Base-by-base conservation (phyloP, 2,888 invertebrate genomes). In the Megaustenia siamemsis region DNA sequence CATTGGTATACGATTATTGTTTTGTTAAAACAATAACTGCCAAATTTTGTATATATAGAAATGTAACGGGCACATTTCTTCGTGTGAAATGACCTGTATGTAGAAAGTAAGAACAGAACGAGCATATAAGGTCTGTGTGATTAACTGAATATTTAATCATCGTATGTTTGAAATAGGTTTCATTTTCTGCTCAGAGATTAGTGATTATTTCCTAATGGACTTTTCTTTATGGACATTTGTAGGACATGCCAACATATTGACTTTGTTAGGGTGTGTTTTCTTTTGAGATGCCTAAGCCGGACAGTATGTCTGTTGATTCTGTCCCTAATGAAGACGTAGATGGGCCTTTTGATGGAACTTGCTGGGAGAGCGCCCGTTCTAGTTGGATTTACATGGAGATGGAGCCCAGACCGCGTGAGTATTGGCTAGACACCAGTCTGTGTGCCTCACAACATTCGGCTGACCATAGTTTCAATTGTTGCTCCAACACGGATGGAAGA, bases 311-410 rank as follows among this genome's bases (percentile, higher is more conserved):
- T 18, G 28, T 24, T 45, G 66, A 45, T 43, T 66, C n/a, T 49
- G 66, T 0, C 0, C 45, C 28, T 45, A 40, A 35, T 32, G 49
- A 79, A 28, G 79, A 56, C 12, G 45, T 49, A 4, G 77, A 77
- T 1, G 40, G 40, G 21, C 4, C 43, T 15, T n/a, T 83, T 5
- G 77, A 83, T 53, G 83, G 75, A 32, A 80, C 82, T 4, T 63
- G 81, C 77, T 87, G 86, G 86, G 81, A 73, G 66, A 79, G 84
- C 32, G 85, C 88, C 24, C 77, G 89, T 32, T 88, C 88, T 24
- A 87, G 87, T 63, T 89, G 89, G 89, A 87, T 89, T 40, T 88
- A 88, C 77, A 84, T 88, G 68, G 87, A 86, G 66, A 88, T 88
- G 88, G 87, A 87, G 56, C 75, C 84, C 63, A 80, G 63, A 28